Conservation (phyloP, 2,888 invertebrate genomes). For the Acleris cristana region DNA sequence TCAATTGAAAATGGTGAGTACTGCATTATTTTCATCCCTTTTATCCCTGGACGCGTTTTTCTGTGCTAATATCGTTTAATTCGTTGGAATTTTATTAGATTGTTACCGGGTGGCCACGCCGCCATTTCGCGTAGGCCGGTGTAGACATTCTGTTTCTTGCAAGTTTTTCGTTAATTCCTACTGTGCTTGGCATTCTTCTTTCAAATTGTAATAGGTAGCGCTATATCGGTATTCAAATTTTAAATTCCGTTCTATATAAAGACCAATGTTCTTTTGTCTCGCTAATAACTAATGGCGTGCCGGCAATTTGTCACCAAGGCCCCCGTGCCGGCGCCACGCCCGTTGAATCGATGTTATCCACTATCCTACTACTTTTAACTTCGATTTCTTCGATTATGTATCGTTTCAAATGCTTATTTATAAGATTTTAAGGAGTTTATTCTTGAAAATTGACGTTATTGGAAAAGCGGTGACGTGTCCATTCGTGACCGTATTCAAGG, state of each 20-base stretch:
- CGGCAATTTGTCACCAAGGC: conserved; percentile 45
- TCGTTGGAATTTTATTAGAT: conserved; percentile 30
- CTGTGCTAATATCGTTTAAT: conserved; percentile 10
- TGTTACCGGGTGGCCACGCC: conserved; percentile 65
- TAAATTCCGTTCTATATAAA: conserved; percentile 32
- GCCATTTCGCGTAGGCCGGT: conserved; percentile 67
- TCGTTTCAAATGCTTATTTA: neutral
- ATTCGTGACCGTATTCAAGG: conserved; percentile 51
- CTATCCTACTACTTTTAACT: neutral
- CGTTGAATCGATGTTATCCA: conserved; percentile 33
- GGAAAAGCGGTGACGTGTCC: conserved; percentile 47
- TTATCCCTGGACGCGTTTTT: conserved; percentile 33
- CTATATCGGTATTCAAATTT: conserved; percentile 25
- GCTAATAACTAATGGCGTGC: conserved; percentile 2
- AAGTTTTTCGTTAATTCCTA: neutral
- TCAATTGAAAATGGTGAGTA: conserved; percentile 80
- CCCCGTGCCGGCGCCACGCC: conserved; percentile 50
- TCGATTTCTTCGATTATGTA: too few relatives aligned
- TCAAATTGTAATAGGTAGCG: conserved; percentile 6
- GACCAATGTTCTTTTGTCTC: conserved; percentile 42
- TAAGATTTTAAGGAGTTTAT: neutral
- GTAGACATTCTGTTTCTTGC: neutral
- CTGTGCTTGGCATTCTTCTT: conserved; percentile 16
- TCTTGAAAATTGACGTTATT: neutral
- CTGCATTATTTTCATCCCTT: conserved; percentile 41